Conservation (phyloP, 1,140 invertebrate genomes). For the Pogonognathellus flavescens region DNA sequence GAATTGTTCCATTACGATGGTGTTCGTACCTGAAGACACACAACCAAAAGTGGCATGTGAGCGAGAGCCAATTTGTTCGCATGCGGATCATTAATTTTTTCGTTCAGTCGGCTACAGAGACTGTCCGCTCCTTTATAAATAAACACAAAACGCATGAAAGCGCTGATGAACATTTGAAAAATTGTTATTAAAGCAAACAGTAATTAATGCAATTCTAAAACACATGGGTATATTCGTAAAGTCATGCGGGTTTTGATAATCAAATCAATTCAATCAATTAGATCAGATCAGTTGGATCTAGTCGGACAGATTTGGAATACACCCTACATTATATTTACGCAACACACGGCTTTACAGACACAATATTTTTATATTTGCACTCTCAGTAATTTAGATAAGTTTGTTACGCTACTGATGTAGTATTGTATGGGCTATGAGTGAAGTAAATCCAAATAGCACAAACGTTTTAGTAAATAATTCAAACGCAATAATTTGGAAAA, state of each 20-base stretch:
- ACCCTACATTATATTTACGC: too few species aligned
- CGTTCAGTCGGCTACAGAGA: constrained; percentile 90
- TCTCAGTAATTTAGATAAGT: neutral
- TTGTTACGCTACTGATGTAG: constrained; percentile 3
- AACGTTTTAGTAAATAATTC: constrained; percentile 8
- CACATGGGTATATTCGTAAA: neutral
- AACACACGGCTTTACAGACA: too few species aligned
- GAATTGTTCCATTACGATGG: neutral
- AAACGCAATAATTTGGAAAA: constrained; percentile 28
- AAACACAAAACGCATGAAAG: neutral
- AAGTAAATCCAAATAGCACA: neutral
- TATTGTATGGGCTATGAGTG: constrained; percentile 11
- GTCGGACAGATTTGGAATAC: too few species aligned
- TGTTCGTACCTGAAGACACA: constrained; percentile 86
- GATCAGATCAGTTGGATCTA: too few species aligned
- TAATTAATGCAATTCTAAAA: neutral
- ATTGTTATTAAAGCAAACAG: neutral
- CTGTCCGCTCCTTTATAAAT: constrained; percentile 84
- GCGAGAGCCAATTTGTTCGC: constrained; percentile 91
- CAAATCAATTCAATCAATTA: neutral
- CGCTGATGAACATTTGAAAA: neutral
- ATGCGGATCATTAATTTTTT: constrained; percentile 94
- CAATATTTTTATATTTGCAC: too few species aligned
- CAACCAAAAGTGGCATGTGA: constrained; percentile 94
- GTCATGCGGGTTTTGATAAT: neutral